Percentiles rank a stretch among this genome's conserved stretches.
phyloP scores from a whole-genome alignment of 2,797 vertebrate species.

The Tympanoctomys barrerae region DNA sequence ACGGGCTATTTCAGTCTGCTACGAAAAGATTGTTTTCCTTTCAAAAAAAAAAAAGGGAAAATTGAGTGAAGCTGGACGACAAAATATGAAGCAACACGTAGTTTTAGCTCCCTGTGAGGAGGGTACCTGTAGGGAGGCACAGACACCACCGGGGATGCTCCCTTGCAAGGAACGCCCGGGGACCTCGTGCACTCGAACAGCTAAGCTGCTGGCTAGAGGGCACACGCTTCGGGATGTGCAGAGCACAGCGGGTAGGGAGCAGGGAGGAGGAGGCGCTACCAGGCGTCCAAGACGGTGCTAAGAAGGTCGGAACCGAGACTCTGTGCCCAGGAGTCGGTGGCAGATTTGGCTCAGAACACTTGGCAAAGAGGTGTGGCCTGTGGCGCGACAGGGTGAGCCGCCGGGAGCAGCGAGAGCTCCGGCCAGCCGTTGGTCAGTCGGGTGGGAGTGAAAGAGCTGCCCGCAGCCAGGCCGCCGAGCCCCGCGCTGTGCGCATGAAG shows the following conservation, averaged over 20 bases:
- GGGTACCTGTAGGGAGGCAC: not conserved
- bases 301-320: not conserved
- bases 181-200: not conserved
- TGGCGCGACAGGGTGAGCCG: not conserved
- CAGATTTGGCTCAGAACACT: not conserved
- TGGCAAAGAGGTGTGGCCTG: not conserved
- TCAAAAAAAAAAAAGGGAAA: not conserved
- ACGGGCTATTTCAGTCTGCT: not conserved
- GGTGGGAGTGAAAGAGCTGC: too few species aligned
- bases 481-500: too few species aligned
- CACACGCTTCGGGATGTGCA: not conserved
- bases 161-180: constrained; percentile 5
- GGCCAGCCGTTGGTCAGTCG: too few species aligned
- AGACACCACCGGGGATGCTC: not conserved
- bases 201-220: not conserved
- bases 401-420: not conserved
- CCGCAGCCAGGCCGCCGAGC: too few species aligned
- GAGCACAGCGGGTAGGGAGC: not conserved
- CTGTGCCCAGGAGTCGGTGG: not conserved
- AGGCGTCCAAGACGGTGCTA: not conserved
- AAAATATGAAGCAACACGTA: not conserved
- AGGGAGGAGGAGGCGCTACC: not conserved
- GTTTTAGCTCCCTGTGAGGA: constrained; percentile 18
- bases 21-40: not conserved
- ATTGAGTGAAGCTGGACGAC: not conserved